Conservation (phyloP, 2,113 vertebrate species). For the Neodon shergylaensis region DNA sequence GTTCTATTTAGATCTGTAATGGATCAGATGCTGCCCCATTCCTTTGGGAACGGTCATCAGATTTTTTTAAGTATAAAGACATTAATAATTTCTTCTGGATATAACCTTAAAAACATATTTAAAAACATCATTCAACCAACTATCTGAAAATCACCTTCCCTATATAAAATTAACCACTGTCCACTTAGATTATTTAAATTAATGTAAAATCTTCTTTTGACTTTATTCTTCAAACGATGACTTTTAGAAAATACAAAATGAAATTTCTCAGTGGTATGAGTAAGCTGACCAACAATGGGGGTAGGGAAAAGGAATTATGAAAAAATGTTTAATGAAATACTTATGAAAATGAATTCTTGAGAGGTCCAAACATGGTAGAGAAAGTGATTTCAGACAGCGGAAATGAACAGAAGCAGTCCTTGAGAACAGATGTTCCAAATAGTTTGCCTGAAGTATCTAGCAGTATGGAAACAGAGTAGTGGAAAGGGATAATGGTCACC, state of each 20-base stretch:
- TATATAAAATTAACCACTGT: neutral
- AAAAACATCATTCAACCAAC: neutral
- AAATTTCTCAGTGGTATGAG: neutral
- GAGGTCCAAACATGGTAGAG: neutral
- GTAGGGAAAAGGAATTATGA: neutral
- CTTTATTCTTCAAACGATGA: neutral
- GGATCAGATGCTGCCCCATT: neutral
- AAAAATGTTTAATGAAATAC: neutral
- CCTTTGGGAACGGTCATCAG: neutral
- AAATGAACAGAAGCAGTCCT: neutral
- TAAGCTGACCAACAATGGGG: neutral
- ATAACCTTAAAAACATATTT: neutral
- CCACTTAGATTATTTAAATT: neutral
- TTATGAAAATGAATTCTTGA: neutral
- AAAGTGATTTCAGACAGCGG: neutral
- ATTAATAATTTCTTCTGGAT: neutral
- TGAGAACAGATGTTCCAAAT: neutral
- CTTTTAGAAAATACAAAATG: neutral
- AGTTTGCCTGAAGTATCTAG: neutral
- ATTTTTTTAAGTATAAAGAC: neutral
- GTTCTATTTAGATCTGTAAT: neutral
- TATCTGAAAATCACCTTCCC: neutral
- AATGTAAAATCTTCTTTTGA: neutral
- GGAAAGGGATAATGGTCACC: too few relatives aligned
- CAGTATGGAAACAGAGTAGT: neutral